Evolutionary conservation across 30 jellyfish, hydroid and myxozoan genomes (phyloP), one percentile per base, ranked within the genome.

Genomic region (Phacellophora camtschatica): DNA sequence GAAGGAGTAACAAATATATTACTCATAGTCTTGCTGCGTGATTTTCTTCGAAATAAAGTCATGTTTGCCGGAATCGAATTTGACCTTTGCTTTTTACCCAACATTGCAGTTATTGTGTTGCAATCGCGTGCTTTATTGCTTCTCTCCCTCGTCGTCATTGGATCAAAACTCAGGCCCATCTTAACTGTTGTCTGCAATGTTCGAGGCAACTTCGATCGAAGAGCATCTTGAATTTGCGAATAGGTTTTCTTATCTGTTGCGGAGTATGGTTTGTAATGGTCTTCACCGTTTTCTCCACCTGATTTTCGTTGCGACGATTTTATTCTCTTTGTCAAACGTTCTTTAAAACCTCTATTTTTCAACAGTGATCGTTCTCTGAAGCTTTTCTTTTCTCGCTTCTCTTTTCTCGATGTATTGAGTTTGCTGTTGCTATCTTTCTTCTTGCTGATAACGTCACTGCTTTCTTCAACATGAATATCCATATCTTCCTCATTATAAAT

Each of bases 101-200:
- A 24, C 77, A 66, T 48, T 24, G 66, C 29, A 3, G 91, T 48
- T 3, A 65, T 58, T 8, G 66, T 66, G 29, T 28, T 29, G 29
- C 83, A 50, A 9, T 78, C 66, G 8, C 90, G 74, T 12, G 70
- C 83, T 30, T 32, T 35, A 50, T 80, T 37, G 39, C 64, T 78
- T 54, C 84, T 57, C 50, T 84, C 88, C 49, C 46, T 72, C 4
- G 65, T 71, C 5, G 85, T 84, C 11, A 84, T 69, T 15, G 95
- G 95, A 41, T 84, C 95, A 25, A 73, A 67, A 63, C 85, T 67
- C n/a, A 84, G 81, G 62, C 95, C 95, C 88, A 84, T 77, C 46
- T 55, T 32, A 1, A 84, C 95, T 29, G 95, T 84, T 10, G 95
- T 50, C 23, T 73, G 95, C 34, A 84, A 42, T 1, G 95, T 84